Percentiles rank a stretch among this genome's conserved stretches.
These are phyloP conservation scores for Callyntrura sp. DNA, from an alignment of 2,888 invertebrate species.

Conservation along the genomic window DNA sequence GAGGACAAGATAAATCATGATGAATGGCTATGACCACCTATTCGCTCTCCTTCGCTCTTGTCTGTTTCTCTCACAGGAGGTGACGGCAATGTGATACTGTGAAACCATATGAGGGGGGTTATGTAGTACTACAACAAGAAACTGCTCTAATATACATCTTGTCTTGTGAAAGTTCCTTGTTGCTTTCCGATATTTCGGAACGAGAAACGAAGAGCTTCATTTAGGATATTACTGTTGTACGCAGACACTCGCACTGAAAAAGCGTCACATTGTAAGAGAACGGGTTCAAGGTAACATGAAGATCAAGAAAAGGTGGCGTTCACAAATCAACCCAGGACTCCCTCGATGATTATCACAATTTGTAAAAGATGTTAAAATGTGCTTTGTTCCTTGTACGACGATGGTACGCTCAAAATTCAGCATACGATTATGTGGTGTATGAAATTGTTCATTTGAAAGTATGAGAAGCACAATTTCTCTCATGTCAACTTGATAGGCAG, in stretches of 20 bases:
- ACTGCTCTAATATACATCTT: constrained; percentile 44
- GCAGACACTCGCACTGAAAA: not conserved
- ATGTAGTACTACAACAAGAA: constrained; percentile 22
- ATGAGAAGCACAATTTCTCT: too few species aligned
- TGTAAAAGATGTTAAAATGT: too few species aligned
- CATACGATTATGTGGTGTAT: too few species aligned
- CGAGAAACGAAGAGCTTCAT: not conserved
- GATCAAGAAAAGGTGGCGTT: constrained; percentile 28
- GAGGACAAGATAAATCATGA: constrained; percentile 78
- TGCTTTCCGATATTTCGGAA: constrained; percentile 8
- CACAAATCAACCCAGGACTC: not conserved
- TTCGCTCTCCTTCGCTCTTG: constrained; percentile 31
- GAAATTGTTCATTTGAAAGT: too few species aligned
- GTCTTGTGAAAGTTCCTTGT: constrained; percentile 28
- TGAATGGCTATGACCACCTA: constrained; percentile 71
- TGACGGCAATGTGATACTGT: constrained; percentile 23
- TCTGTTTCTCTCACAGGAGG: not conserved
- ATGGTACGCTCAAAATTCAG: too few species aligned
- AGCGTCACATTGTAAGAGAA: not conserved
- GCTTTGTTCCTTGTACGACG: too few species aligned
- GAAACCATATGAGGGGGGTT: not conserved
- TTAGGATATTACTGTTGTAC: constrained; percentile 3
- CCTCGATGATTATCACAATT: too few species aligned
- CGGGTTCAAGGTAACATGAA: constrained; percentile 13
- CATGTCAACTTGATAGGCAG: too few species aligned